Base-by-base conservation (phyloP, 2,113 vertebrate species). In the Brachyistius frenatus region DNA sequence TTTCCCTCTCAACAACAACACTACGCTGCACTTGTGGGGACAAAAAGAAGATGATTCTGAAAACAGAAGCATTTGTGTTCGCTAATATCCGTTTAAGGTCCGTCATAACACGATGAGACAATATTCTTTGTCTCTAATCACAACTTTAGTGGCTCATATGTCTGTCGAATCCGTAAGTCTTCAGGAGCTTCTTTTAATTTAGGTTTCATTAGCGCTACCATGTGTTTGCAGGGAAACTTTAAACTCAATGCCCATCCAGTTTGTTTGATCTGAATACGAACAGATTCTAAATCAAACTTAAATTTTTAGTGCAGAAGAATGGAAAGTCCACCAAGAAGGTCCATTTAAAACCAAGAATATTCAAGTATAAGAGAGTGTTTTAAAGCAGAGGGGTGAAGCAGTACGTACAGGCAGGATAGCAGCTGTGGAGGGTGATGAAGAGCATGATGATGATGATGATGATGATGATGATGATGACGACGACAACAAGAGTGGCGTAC, bases 311-410 rank as follows among this genome's bases (percentile, higher is more conserved):
- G 62, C 33, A 66, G 6, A 64, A 71, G 73, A 73, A 23, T 58
- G 6, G 36, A 47, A 65, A 61, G 65, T 70, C 16, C 7, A 63
- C 67, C 58, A 32, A 30, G 6, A 16, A 41, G 60, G 55, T 62
- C 35, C 35, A 44, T 88, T 86, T 80, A 32, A 82, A 77, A 76
- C 71, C 33, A 68, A 86, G 83, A 68, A 11, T 36, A 31, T 54
- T 79, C 81, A 82, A 82, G 65, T 54, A 3, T 13, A 30, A 62
- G 47, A 73, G 70, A 67, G 52, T 72, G 55, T 67, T 47, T 61
- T 30, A 46, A 47, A 81, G 72, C 35, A 31, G 56, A 66, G 63
- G 68, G 15, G 16, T 50, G 65, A 72, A 66, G 81, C 58, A n/a
- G 37, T 55, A 36, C 7, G 14, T 23, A 49, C 47, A 41, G 60